Base-by-base conservation (phyloP, 2,888 invertebrate species). In the Scelioninae gen. 2 region DNA sequence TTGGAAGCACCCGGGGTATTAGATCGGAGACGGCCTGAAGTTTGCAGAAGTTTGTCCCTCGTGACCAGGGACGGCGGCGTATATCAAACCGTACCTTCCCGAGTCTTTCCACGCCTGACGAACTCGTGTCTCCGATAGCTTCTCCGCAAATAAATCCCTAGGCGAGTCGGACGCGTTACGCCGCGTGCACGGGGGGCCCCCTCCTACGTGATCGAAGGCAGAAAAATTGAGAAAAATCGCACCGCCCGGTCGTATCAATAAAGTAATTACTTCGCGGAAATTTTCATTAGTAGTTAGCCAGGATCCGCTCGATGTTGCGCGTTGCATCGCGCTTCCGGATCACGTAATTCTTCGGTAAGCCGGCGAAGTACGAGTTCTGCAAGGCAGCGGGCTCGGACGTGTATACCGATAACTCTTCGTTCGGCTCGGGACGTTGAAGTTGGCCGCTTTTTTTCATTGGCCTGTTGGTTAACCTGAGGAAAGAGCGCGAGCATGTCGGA, bases 221-320 rank as follows among this genome's bases (percentile, higher is more conserved):
- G 79, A 81, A 80, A 80, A 83, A 83, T 81, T 78, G 81, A 83
- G 83, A 84, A 83, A 84, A 83, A 84, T 84, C 78, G 80, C 63
- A 67, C 58, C 31, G 76, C 74, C 78, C 78, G 70, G 55, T 58
- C 79, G 81, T 81, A 84, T 85, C 84, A 81, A 84, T 83, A 83
- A 84, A 85, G 84, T 82, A 85, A 84, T 85, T 84, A 84, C 81
- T 78, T 70, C 72, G 68, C 73, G 76, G 79, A 80, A 81, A 84
- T 79, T 84, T 83, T 84, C 81, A 83, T 83, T 82, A 82, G 80
- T 77, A 79, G 78, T 78, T 81, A 77, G 78, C 77, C 53, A 70
- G 63, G 68, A 75, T 77, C 76, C 74, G 60, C 71, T 70, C 68
- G 58, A 61, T 50, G 68, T 45, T 71, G 63, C 53, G 41, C 79